Base-by-base conservation (phyloP, 1,140 invertebrate species). In the Triops cancriformis region DNA sequence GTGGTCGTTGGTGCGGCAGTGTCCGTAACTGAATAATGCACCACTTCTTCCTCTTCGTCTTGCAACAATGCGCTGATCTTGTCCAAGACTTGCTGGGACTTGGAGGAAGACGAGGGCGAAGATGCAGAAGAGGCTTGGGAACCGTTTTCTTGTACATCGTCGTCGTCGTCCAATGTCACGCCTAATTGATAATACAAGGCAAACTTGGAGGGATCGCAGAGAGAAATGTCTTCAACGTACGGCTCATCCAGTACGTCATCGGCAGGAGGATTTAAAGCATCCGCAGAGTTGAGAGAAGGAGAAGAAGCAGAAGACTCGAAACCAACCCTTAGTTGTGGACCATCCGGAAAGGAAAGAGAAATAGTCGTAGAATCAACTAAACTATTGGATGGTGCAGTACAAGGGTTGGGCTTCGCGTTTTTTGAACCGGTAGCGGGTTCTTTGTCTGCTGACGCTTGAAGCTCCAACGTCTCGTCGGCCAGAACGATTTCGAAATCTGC, bases 401-500 rank as follows among this genome's bases (percentile, higher is more conserved):
- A 86, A 86, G 86, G 86, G 86, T 87, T 87, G 86, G 86, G 82
- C 84, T 86, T 82, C 86, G 85, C 86, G 86, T 87, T 87, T 87
- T 87, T 87, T 87, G 86, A 80, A 83, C 80, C 81, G 79, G 81
- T 82, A 64, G 73, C 28, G 82, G 82, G 82, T 82, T 85, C 80
- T 64, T 81, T 78, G 27, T 82, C 80, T 26, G 76, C 80, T 31
- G 75, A 72, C 72, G 74, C 73, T 9, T 75, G 2, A 37, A 7
- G 31, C 31, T 37, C 31, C 31, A 37, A 37, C 78, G 42, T 79
- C 79, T 27, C 80, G 5, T 64, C 72, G 72, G 31, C 5, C 23
- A 28, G 73, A 37, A 27, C 41, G 5, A 73, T 73, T 18, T 73
- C 64, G 28, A 73, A 75, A 6, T 80, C 80, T 28, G 80, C 81